Evolutionary conservation across 2,797 vertebrate genomes (phyloP).

Genomic region (Remorina albescens): DNA sequence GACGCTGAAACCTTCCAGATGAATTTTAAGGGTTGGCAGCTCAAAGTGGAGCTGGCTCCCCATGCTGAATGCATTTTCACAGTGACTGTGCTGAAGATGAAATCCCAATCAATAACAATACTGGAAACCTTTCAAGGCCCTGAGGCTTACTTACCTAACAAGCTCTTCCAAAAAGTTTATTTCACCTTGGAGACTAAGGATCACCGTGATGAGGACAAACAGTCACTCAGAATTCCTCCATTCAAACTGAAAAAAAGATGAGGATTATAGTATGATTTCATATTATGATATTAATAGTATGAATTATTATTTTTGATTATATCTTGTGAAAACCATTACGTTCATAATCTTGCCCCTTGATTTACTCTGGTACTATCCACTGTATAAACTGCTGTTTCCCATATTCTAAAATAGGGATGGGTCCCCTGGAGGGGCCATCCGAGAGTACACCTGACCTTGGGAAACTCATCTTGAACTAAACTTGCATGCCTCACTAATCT

Average conservation of each 20-base stretch:
- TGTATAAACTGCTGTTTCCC: too few species aligned
- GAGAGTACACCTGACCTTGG: too few species aligned
- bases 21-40: conserved; percentile 56
- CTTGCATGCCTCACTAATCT: neutral
- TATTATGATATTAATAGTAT: too few species aligned
- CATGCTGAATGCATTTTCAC: conserved; percentile 53
- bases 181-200: neutral
- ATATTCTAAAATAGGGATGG: neutral
- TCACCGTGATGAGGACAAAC: neutral
- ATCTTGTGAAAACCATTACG: neutral
- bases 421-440: too few species aligned
- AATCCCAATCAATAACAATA: conserved; percentile 18
- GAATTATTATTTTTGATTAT: neutral
- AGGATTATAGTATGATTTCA: too few species aligned
- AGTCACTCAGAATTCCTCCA: neutral
- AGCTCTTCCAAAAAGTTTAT: neutral
- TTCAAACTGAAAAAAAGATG: neutral
- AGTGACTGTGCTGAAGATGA: conserved; percentile 40
- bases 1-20: conserved; percentile 28
- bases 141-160: conserved; percentile 1
- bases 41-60: conserved; percentile 21
- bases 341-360: too few species aligned
- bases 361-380: too few species aligned
- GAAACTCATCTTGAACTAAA: neutral
- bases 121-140: conserved; percentile 13